Base-by-base conservation (phyloP, 2,888 invertebrate species). In the Epinotia brunnichana region DNA sequence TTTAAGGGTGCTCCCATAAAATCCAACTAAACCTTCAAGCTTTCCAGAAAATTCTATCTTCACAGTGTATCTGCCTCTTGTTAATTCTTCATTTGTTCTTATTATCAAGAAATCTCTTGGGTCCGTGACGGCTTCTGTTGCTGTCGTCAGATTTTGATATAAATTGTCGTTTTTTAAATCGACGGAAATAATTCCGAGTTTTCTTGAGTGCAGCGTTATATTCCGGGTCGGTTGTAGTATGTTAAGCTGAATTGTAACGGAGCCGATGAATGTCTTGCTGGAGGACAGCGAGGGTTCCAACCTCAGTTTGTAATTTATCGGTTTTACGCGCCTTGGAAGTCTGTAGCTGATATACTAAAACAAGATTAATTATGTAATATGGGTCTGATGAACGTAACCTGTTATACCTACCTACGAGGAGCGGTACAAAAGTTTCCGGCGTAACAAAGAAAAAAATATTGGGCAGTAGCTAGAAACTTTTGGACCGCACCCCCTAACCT, bases 271-370 rank as follows among this genome's bases (percentile, higher is more conserved):
- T 83, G 75, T 93, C 85, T 94, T 94, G 51, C 84, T 87, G 5
- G 85, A 86, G 75, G 75, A 96, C 88, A 79, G 96, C 1, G 54
- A 88, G 0, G 97, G 97, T 81, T 94, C 89, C 44, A 97, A 86
- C 64, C 90, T 91, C 3, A 97, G 87, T 78, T 96, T 95, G 83
- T 97, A 97, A 74, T 95, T 93, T 19, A 85, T 80, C 0, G 97
- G 97, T 41, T 89, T 82, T 0, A 96, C 87, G 54, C 93, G 83
- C 48, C 85, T 87, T 1, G 96, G 95, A 13, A 97, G 85, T 69
- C 90, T 83, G 74, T 87, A 87, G 70, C 80, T 78, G 15, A 75
- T 70, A 29, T 77, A 68, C 90, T 90, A 82, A 86, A 88, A 75
- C 24, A 70, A 66, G 56, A 64, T 61, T 35, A 7, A 35, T 35